These are phyloP conservation scores for Meandrina meandrites DNA, from an alignment of 92 coral and sea anemone species.

Conservation along the genomic window DNA sequence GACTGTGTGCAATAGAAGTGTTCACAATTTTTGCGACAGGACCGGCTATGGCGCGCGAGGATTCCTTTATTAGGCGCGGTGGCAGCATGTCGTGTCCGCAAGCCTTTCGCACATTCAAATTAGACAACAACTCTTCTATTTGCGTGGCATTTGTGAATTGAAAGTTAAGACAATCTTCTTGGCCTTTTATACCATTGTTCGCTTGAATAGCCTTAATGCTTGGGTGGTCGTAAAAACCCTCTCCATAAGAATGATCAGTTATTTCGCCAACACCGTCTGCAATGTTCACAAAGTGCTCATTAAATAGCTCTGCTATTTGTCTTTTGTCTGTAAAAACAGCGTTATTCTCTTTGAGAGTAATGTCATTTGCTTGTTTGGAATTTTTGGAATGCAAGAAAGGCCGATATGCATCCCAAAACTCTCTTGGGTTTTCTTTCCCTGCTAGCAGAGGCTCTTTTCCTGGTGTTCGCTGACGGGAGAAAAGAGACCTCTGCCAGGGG, in stretches of 20 bases:
- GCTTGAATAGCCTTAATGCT: too few relatives aligned
- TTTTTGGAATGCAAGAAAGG: conserved; percentile 45
- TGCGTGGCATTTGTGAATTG: conserved; percentile 41
- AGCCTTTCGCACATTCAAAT: conserved; percentile 52
- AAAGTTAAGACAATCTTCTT: conserved; percentile 28
- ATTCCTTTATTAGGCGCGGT: too few relatives aligned
- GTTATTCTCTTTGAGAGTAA: conserved; percentile 45
- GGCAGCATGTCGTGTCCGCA: conserved; percentile 57
- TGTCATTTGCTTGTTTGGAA: conserved; percentile 53
- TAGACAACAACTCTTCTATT: conserved; percentile 38
- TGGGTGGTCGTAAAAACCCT: conserved; percentile 36
- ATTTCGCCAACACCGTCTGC: conserved; percentile 16
- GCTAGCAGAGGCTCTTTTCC: too few relatives aligned
- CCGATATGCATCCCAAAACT: conserved; percentile 45
- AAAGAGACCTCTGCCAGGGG: too few relatives aligned
- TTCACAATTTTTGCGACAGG: conserved; percentile 62
- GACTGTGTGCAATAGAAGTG: conserved; percentile 43
- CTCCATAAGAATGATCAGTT: conserved; percentile 1
- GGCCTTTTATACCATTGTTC: conserved; percentile 7
- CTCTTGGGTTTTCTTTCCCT: too few relatives aligned
- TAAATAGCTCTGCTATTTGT: conserved; percentile 44
- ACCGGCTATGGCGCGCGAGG: conserved; percentile 56
- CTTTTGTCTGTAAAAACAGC: conserved; percentile 38
- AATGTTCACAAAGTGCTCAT: conserved; percentile 45
- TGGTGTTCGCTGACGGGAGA: too few relatives aligned